Evolutionary conservation across 2,888 invertebrate species (phyloP), one percentile per base, ranked within the genome.

Genomic region (Malachius bipustulatus): DNA sequence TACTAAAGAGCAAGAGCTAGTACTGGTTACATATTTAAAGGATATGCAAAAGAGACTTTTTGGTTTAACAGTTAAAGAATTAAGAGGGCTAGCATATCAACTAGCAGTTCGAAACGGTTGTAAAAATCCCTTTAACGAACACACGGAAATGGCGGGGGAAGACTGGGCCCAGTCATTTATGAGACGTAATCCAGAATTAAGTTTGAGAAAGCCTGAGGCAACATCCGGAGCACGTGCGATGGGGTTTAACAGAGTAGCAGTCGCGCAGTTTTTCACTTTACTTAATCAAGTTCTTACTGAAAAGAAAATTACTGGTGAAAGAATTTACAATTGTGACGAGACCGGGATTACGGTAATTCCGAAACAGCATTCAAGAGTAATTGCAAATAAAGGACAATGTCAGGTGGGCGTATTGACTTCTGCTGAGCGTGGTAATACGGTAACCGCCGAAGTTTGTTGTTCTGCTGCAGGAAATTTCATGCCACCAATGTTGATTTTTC

Each of bases 91-190:
- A n/a, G 68, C 66, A 13, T 69, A 65, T 45, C 66, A 69, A 43
- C 66, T 67, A 40, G 67, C 68, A 2, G 66, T 65, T 47, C 67
- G 65, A 45, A 60, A 67, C 47, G 48, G 61, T 14, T 47, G 67
- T 11, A 64, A 65, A 46, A 66, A 68, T 44, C 66, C 66, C 3
- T 67, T 67, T 42, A 66, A 67, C 54, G 58, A 62, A 26, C 55
- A 14, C 6, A 12, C 31, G 8, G 65, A 31, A 31, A 67, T 67
- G 65, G 68, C 68, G 1, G 69, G 69, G 16, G 64, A 66, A 44
- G 68, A 68, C 44, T 69, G 69, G 68, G 65, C 67, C 12, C 60
- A 66, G 44, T 66, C 66, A 44, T 69, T 68, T 49, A 49, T 68
- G 11, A 67, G 67, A 39, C 51, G 67, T 37, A 66, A 68, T 46